phyloP scores from a whole-genome alignment of 1,140 invertebrate genomes.

The Nasonia giraulti region DNA sequence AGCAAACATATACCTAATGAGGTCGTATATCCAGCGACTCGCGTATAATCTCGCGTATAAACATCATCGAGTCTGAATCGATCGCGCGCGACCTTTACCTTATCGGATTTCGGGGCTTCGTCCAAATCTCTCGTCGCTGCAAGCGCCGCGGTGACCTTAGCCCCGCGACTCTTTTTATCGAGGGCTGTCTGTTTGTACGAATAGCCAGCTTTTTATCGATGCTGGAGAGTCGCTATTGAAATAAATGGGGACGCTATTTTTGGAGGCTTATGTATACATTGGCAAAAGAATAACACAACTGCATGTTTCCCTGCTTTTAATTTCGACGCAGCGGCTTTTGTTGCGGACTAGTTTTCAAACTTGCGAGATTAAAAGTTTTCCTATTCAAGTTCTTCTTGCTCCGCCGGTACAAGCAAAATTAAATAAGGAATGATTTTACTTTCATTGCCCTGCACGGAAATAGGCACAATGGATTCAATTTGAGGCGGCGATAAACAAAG shows the following conservation, averaged over 20 bases:
- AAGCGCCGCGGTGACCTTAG: neutral
- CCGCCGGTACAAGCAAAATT: too few relatives aligned
- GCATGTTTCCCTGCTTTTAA: neutral
- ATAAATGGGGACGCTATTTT: neutral
- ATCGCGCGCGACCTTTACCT: slow-evolving; percentile 22
- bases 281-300: neutral
- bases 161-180: slow-evolving; percentile 2
- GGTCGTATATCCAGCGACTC: neutral
- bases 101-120: neutral
- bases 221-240: neutral
- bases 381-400: too few relatives aligned
- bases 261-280: neutral
- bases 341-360: neutral
- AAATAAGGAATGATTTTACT: too few relatives aligned
- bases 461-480: neutral
- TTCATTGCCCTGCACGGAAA: too few relatives aligned
- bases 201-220: neutral
- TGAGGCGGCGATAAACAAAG: neutral
- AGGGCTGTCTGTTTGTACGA: neutral
- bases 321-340: neutral
- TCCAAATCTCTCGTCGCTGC: neutral
- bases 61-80: neutral
- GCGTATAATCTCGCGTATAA: neutral
- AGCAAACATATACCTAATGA: too few relatives aligned
- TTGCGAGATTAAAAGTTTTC: neutral